A percentile compares a stretch with the other conserved stretches of the same genome.
Conservation (phyloP, 2,888 invertebrate genomes). For the Cryptops parisi region DNA sequence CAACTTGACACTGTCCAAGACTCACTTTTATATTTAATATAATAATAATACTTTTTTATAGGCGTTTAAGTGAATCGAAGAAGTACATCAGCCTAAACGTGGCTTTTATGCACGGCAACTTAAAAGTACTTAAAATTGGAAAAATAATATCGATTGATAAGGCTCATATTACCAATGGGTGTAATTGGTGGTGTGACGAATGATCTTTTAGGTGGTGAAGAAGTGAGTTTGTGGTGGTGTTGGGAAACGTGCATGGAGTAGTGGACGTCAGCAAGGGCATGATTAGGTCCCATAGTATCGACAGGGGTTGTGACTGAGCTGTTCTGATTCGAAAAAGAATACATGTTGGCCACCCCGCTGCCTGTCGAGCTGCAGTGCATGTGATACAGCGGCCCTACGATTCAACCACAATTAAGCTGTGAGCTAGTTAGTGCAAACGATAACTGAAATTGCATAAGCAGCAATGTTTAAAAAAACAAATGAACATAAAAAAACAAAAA, state of each 20-base stretch:
- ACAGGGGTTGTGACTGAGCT: slow-evolving; percentile 27
- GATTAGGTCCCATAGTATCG: slow-evolving; percentile 23
- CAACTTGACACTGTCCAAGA: slow-evolving; percentile 4
- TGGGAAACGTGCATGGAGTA: slow-evolving; percentile 11
- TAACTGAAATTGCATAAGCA: neutral
- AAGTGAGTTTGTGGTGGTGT: slow-evolving; percentile 4
- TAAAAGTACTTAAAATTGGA: no score
- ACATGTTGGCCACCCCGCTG: slow-evolving; percentile 30
- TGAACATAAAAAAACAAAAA: neutral
- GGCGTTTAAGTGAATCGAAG: neutral
- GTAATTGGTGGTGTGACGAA: no score
- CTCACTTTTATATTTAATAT: no score
- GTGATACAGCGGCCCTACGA: slow-evolving; percentile 28
- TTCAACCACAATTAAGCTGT: no score
- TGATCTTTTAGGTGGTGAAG: neutral
- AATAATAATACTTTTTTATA: neutral
- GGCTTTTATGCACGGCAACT: no score
- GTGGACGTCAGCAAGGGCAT: slow-evolving; percentile 16
- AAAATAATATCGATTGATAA: no score
- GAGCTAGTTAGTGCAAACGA: neutral
- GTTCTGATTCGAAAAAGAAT: slow-evolving; percentile 28
- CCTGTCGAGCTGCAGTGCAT: slow-evolving; percentile 28
- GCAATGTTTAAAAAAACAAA: neutral
- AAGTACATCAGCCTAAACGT: no score
- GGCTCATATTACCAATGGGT: no score